A percentile compares a stretch with the other conserved stretches of the same genome.
Conservation (phyloP, 2,888 invertebrate genomes). For the Clunio marinus region DNA sequence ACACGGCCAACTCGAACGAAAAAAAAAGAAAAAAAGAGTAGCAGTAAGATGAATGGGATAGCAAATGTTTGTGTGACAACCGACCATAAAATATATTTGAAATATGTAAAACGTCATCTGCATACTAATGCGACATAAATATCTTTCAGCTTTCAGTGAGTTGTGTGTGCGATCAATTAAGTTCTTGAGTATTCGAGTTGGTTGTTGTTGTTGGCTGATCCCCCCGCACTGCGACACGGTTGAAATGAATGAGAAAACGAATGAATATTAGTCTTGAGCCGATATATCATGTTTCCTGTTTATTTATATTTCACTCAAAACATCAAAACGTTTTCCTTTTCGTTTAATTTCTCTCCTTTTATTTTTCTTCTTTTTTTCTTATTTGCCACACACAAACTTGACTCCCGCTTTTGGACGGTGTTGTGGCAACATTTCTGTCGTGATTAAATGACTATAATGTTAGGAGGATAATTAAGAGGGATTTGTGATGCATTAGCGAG, state of each 20-base stretch:
- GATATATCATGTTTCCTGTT: background rate
- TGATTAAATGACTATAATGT: background rate
- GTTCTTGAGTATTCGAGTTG: background rate
- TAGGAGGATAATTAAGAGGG: background rate
- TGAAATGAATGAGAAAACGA: background rate
- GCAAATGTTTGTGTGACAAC: constrained; percentile 37
- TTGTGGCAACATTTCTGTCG: too few relatives aligned
- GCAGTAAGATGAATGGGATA: constrained; percentile 31
- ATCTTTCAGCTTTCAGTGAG: constrained; percentile 12
- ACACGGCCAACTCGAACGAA: too few relatives aligned
- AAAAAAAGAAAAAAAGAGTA: constrained; percentile 11
- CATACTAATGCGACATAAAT: constrained; percentile 38
- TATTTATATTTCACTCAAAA: background rate
- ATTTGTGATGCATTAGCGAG: too few relatives aligned
- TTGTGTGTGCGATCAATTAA: constrained; percentile 23
- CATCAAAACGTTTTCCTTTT: constrained; percentile 16
- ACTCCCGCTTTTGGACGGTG: background rate
- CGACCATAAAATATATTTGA: constrained; percentile 35
- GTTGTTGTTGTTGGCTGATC: constrained; percentile 4
- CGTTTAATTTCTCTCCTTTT: too few relatives aligned
- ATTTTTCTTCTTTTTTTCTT: too few relatives aligned
- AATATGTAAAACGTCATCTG: constrained; percentile 33
- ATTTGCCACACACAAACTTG: background rate
- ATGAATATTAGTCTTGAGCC: constrained; percentile 4
- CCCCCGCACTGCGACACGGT: background rate